These are phyloP conservation scores for Crotalus tigris DNA, from an alignment of 2,113 vertebrate genomes.

Conservation along the genomic window DNA sequence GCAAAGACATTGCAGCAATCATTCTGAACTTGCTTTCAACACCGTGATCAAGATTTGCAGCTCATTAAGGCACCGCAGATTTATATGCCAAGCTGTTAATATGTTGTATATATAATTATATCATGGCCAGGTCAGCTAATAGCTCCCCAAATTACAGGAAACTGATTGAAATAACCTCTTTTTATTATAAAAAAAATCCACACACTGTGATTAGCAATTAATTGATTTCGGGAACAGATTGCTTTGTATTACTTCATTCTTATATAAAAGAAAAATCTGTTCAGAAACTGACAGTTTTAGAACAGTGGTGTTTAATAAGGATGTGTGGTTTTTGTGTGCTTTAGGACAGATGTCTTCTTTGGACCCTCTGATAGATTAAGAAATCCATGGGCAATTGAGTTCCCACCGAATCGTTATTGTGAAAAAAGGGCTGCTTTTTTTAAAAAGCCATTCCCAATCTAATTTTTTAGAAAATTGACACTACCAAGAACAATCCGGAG, in stretches of 20 bases:
- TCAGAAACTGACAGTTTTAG: not conserved
- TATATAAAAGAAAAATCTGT: not conserved
- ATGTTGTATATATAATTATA: constrained; percentile 38
- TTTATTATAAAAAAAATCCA: not conserved
- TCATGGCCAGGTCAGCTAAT: constrained; percentile 25
- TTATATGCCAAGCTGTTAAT: constrained; percentile 2
- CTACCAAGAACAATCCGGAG: not conserved
- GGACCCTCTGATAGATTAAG: not conserved
- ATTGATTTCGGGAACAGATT: not conserved
- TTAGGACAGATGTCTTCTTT: not conserved
- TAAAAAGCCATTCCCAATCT: not conserved
- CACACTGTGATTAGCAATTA: constrained; percentile 19
- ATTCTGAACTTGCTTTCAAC: constrained; percentile 12
- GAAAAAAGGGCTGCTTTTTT: not conserved
- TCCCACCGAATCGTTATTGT: not conserved
- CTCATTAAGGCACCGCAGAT: constrained; percentile 22
- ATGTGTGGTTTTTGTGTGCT: not conserved
- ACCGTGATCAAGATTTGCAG: rapidly evolving
- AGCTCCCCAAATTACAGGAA: constrained; percentile 26
- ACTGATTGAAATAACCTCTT: constrained; percentile 24
- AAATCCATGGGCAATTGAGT: not conserved
- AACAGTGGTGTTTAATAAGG: rapidly evolving
- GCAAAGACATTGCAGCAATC: constrained; percentile 23
- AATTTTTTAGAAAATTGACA: not conserved
- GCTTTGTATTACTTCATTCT: not conserved